phyloP scores from a whole-genome alignment of 2,113 vertebrate genomes.

The Halichoerus grypus region DNA sequence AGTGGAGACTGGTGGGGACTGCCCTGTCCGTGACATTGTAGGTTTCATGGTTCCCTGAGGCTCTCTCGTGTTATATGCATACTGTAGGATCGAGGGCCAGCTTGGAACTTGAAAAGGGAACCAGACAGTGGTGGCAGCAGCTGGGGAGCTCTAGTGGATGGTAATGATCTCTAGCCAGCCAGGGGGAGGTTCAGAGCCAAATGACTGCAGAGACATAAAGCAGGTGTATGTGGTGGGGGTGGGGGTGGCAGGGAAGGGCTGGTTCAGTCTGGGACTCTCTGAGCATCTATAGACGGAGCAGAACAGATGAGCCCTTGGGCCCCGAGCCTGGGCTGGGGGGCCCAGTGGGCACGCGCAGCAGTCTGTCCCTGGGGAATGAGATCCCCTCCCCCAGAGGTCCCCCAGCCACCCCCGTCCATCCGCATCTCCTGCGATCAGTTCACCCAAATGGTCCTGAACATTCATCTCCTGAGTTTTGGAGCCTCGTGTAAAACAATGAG shows the following conservation, averaged over 20 bases:
- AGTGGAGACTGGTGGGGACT: neutral
- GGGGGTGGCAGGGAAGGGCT: neutral
- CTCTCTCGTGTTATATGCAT: neutral
- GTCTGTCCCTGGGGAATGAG: neutral
- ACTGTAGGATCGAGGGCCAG: neutral
- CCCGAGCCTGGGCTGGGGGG: neutral
- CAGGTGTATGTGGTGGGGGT: neutral
- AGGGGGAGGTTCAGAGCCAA: constrained; percentile 59
- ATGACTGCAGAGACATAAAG: constrained; percentile 48
- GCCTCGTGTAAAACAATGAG: constrained; percentile 81
- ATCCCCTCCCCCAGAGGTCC: neutral
- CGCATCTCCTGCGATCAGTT: neutral
- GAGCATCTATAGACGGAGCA: neutral
- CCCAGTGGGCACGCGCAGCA: neutral
- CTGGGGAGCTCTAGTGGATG: neutral
- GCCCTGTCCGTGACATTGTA: neutral
- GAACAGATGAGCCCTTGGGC: neutral
- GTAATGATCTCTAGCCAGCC: constrained; percentile 26
- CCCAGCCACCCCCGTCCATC: neutral
- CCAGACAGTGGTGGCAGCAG: neutral
- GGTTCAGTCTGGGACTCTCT: neutral
- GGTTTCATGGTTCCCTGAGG: neutral
- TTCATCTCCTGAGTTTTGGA: constrained; percentile 54
- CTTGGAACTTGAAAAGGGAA: constrained; percentile 51
- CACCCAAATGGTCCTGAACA: neutral